Evolutionary conservation across 1,140 invertebrate species (phyloP).

Genomic region (Ostrea edulis): DNA sequence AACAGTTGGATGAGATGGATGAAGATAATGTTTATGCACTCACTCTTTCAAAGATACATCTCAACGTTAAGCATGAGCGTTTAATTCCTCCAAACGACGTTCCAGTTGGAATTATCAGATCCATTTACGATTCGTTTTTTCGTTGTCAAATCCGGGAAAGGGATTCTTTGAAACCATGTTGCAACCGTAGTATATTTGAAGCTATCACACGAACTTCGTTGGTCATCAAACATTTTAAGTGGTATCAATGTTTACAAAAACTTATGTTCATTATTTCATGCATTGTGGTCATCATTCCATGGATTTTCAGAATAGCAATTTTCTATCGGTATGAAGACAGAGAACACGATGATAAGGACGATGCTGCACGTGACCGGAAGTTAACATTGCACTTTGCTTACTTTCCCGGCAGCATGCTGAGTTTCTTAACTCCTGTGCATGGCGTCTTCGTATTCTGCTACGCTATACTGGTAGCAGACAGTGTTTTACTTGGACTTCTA

Average conservation of each 20-base stretch:
- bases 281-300: conserved; percentile 54
- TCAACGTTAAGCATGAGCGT: conserved; percentile 55
- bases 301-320: conserved; percentile 59
- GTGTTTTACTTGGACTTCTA: conserved; percentile 58
- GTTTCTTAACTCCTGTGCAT: conserved; percentile 64
- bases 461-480: conserved; percentile 57
- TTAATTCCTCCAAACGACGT: conserved; percentile 58
- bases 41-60: conserved; percentile 35
- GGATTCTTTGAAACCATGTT: conserved; percentile 45
- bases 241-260: conserved; percentile 54
- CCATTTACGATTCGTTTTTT: conserved; percentile 62
- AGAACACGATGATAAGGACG: background rate
- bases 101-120: conserved; percentile 57
- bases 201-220: background rate
- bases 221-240: conserved; percentile 10
- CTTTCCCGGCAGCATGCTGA: conserved; percentile 59
- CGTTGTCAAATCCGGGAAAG: conserved; percentile 62
- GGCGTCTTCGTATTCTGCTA: conserved; percentile 64
- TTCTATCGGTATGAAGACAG: conserved; percentile 59
- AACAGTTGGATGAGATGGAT: conserved; percentile 48
- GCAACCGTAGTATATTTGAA: conserved; percentile 47
- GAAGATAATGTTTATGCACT: conserved; percentile 48
- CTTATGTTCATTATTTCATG: conserved; percentile 54
- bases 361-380: conserved; percentile 33
- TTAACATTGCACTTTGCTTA: conserved; percentile 22